phyloP scores from a whole-genome alignment of 2,888 invertebrate species.

The Bruchidius siliquastri region DNA sequence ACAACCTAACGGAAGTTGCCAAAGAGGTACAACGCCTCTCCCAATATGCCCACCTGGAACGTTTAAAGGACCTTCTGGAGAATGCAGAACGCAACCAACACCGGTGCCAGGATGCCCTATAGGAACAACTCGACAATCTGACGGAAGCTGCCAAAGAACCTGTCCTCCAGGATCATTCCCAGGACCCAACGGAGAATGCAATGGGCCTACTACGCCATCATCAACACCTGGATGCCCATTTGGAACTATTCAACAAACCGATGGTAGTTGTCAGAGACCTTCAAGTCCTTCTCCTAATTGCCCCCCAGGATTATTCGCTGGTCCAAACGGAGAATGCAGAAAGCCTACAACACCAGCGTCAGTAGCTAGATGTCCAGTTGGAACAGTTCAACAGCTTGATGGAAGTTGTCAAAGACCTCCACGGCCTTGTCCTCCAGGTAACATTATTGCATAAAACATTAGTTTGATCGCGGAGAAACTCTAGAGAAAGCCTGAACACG shows the following conservation, averaged over 20 bases:
- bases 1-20: constrained; percentile 13
- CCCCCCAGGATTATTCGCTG: constrained; percentile 10
- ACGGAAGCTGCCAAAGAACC: constrained; percentile 12
- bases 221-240: constrained; percentile 15
- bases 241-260: constrained; percentile 10
- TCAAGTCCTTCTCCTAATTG: constrained; percentile 9
- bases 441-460: not conserved
- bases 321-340: constrained; percentile 12
- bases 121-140: constrained; percentile 8
- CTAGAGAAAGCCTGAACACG: too few species aligned
- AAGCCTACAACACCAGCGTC: constrained; percentile 13
- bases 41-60: constrained; percentile 22
- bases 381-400: constrained; percentile 10
- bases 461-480: too few species aligned
- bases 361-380: constrained; percentile 16
- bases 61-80: constrained; percentile 11
- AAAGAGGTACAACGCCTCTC: constrained; percentile 10
- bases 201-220: constrained; percentile 9
- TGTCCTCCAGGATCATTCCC: constrained; percentile 14
- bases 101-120: constrained; percentile 13
- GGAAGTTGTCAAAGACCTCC: constrained; percentile 12
- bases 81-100: constrained; percentile 13
- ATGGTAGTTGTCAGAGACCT: constrained; percentile 12
- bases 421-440: constrained; percentile 11
- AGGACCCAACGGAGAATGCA: constrained; percentile 13